Evolutionary conservation across 2,113 vertebrate genomes (phyloP), one percentile per base, ranked within the genome.

Genomic region (Nerophis lumbriciformis): DNA sequence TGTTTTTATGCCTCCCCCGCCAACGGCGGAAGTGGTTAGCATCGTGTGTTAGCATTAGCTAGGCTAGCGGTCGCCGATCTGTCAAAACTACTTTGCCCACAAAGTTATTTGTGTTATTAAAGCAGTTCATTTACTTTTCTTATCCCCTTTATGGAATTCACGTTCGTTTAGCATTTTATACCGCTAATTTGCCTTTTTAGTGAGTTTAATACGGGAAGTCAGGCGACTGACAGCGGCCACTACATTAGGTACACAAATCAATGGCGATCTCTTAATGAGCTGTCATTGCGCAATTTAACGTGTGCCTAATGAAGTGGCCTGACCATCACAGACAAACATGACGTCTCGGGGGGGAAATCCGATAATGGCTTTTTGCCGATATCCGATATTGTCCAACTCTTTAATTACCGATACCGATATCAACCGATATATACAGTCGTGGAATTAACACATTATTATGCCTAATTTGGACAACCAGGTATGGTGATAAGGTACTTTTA

Each of bases 81-180:
- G 73, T 71, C 69, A 77, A 53, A 76, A 0, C 1, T 11, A 48
- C 10, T 1, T 7, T 69, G 3, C 66, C 72, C 79, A 60, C 78
- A 69, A 66, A 69, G 42, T 47, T 36, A 13, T 56, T n/a, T 16
- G 15, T 2, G 36, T 5, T 15, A 39, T 56, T 38, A 9, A n/a
- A 12, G 5, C 4, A 1, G 8, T 4, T 37, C 6, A 37, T 5
- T 9, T 1, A 9, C 15, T 3, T 38, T 54, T 3, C 11, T n/a
- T 13, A 48, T 5, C 6, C 10, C 19, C 19, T 19, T 19, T 19
- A 19, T 19, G 19, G 19, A 8, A 56, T 16, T 5, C 19, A 19
- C 19, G 5, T 0, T 12, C 28, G 5, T n/a, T 55, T 38, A 21
- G 52, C 36, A 28, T 12, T 28, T 11, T 19, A 9, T 5, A 6